These are phyloP conservation scores for Drosophila nigritarsus DNA, from an alignment of 2,888 invertebrate genomes.

Conservation along the genomic window DNA sequence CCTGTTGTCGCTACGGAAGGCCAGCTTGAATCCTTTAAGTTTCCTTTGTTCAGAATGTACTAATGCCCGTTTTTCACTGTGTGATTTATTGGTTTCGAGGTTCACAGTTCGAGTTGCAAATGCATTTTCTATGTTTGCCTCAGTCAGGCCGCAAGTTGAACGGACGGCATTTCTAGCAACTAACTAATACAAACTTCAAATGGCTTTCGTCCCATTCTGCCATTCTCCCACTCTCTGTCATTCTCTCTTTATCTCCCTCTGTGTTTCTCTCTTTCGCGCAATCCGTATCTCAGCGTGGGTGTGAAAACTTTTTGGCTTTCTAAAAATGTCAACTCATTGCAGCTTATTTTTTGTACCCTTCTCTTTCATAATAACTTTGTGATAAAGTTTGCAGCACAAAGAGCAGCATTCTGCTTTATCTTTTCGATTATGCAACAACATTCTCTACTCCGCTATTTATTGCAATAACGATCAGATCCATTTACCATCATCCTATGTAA, in stretches of 20 bases:
- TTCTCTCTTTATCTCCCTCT: slow-evolving; percentile 7
- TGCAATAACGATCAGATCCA: slow-evolving; percentile 32
- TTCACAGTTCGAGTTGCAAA: slow-evolving; percentile 81
- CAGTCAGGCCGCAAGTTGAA: slow-evolving; percentile 31
- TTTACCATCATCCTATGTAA: slow-evolving; percentile 11
- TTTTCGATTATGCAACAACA: slow-evolving; percentile 34
- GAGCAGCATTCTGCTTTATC: slow-evolving; percentile 39
- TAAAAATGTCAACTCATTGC: slow-evolving; percentile 70
- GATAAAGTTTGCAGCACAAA: slow-evolving; percentile 55
- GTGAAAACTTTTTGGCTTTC: slow-evolving; percentile 67
- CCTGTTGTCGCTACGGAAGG: slow-evolving; percentile 30
- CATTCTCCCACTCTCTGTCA: slow-evolving; percentile 1
- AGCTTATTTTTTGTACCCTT: slow-evolving; percentile 38
- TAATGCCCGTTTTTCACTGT: slow-evolving; percentile 81
- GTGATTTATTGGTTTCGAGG: slow-evolving; percentile 82
- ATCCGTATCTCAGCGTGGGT: slow-evolving; percentile 39
- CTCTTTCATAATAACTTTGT: slow-evolving; percentile 60
- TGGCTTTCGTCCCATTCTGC: slow-evolving; percentile 54
- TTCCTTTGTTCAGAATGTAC: slow-evolving; percentile 74
- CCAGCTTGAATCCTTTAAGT: slow-evolving; percentile 77
- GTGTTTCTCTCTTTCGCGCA: neutral
- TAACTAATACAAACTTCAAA: slow-evolving; percentile 72
- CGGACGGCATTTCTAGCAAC: slow-evolving; percentile 37
- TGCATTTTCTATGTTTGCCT: slow-evolving; percentile 75
- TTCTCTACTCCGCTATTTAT: slow-evolving; percentile 33